Conservation (phyloP, 2,888 invertebrate species). For the Ferdinandea cuprea region DNA sequence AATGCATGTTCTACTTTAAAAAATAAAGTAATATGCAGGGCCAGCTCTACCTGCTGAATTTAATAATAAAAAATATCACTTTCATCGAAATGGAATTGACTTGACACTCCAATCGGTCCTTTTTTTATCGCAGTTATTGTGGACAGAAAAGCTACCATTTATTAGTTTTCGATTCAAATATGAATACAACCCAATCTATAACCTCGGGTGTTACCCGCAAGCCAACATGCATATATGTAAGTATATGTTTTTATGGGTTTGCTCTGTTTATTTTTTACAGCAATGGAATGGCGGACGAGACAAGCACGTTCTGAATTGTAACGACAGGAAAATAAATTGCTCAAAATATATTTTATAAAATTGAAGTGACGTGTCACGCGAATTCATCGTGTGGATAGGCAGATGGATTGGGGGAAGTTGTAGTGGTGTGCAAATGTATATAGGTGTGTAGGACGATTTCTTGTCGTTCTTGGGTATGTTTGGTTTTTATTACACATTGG, state of each 20-base stretch:
- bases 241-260: slow-evolving; percentile 57
- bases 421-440: slow-evolving; percentile 46
- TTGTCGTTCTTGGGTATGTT: slow-evolving; percentile 30
- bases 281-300: slow-evolving; percentile 55
- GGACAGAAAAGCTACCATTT: slow-evolving; percentile 68
- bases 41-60: slow-evolving; percentile 11
- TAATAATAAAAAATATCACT: slow-evolving; percentile 18
- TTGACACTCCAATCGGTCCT: slow-evolving; percentile 65
- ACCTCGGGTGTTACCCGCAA: slow-evolving; percentile 30
- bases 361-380: slow-evolving; percentile 81
- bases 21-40: neutral
- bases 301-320: slow-evolving; percentile 77
- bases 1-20: neutral
- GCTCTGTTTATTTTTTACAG: slow-evolving; percentile 59
- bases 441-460: slow-evolving; percentile 12
- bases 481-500: slow-evolving; percentile 79
- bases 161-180: slow-evolving; percentile 71
- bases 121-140: slow-evolving; percentile 63
- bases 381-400: slow-evolving; percentile 62
- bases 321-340: slow-evolving; percentile 81
- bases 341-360: slow-evolving; percentile 81
- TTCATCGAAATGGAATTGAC: slow-evolving; percentile 48
- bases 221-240: no score
- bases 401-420: slow-evolving; percentile 20
- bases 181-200: slow-evolving; percentile 50